phyloP scores from a whole-genome alignment of 1,140 invertebrate genomes.

The Myzus persicae region DNA sequence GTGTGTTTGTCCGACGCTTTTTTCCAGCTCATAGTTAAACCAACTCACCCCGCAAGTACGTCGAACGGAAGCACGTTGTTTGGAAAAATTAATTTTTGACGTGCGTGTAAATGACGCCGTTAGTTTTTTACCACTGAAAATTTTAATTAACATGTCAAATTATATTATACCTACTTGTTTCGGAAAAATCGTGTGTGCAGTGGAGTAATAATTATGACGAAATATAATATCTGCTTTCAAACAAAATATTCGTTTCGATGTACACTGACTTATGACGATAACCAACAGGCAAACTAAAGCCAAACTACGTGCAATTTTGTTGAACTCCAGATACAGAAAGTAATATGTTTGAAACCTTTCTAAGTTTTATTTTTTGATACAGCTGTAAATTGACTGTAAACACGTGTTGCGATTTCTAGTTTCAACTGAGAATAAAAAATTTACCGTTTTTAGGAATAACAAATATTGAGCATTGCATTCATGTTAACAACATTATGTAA shows the following conservation, averaged over 20 bases:
- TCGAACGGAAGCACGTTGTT: neutral
- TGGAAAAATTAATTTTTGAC: constrained; percentile 1
- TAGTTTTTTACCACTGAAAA: neutral
- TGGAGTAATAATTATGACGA: neutral
- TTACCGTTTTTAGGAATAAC: neutral
- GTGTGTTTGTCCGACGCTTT: neutral
- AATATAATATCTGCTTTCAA: neutral
- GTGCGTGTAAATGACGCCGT: neutral
- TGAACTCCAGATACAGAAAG: neutral
- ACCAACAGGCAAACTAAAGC: neutral
- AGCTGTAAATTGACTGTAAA: neutral
- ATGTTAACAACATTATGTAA: too few species aligned
- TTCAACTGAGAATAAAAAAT: neutral
- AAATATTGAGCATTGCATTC: neutral
- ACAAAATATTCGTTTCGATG: neutral
- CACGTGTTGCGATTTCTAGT: neutral
- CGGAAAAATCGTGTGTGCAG: neutral
- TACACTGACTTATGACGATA: neutral
- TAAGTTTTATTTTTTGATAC: neutral
- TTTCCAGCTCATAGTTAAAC: neutral
- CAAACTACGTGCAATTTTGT: neutral
- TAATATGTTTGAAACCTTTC: neutral
- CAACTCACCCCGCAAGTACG: neutral
- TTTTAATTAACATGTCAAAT: neutral
- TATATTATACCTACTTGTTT: neutral